Evolutionary conservation across 2,113 vertebrate genomes (phyloP).

Genomic region (Rhea americana): DNA sequence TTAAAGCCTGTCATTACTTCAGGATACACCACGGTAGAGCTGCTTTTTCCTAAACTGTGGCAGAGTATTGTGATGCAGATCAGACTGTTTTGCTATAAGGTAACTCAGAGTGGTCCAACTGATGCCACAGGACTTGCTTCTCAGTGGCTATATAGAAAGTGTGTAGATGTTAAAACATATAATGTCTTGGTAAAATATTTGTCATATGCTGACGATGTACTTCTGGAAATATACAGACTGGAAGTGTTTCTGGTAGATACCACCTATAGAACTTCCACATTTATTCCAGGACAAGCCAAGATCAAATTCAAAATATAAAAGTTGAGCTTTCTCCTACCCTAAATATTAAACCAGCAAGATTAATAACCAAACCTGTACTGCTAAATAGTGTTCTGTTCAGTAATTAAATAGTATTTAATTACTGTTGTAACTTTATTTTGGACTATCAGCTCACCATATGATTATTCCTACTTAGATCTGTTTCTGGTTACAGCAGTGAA

Average conservation of each 20-base stretch:
- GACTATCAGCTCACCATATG: neutral
- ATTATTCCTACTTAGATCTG: neutral
- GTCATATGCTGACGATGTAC: neutral
- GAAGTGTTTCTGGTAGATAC: neutral
- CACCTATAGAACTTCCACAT: neutral
- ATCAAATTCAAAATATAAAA: neutral
- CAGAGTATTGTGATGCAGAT: neutral
- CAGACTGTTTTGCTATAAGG: neutral
- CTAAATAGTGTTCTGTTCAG: neutral
- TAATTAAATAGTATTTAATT: neutral
- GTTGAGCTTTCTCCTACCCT: neutral
- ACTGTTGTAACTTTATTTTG: neutral
- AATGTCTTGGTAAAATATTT: neutral
- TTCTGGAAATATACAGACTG: neutral
- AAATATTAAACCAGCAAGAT: neutral
- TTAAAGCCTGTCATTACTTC: neutral
- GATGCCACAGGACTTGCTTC: neutral
- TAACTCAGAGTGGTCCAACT: neutral
- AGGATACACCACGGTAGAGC: neutral
- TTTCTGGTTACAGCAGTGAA: neutral
- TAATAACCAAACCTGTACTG: neutral
- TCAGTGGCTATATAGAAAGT: neutral
- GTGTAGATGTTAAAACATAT: neutral
- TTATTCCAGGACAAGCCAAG: neutral
- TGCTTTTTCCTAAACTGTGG: neutral